Evolutionary conservation across 1,140 invertebrate genomes (phyloP).

Genomic region (Scaptomyza graminum): DNA sequence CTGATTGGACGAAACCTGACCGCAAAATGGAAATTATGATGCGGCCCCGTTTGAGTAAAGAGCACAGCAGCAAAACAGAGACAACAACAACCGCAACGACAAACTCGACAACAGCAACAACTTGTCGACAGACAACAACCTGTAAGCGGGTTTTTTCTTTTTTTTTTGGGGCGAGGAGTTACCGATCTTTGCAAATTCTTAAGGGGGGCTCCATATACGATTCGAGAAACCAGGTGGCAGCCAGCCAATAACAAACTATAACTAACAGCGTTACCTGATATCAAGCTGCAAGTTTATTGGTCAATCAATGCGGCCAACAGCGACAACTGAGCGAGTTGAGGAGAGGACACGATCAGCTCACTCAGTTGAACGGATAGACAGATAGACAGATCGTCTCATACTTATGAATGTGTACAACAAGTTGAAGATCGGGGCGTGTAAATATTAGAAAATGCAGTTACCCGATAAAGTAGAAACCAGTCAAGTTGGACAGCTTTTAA

Average conservation of each 20-base stretch:
- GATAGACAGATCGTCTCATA: conserved; percentile 41
- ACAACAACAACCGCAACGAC: conserved; percentile 23
- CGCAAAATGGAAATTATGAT: conserved; percentile 82
- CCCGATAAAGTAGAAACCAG: conserved; percentile 1
- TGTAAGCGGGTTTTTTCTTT: conserved; percentile 74
- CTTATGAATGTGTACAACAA: conserved; percentile 56
- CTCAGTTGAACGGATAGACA: not conserved
- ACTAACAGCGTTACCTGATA: conserved; percentile 78
- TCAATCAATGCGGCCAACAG: conserved; percentile 55
- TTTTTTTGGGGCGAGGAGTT: conserved; percentile 58
- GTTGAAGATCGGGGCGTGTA: conserved; percentile 32
- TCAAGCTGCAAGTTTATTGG: conserved; percentile 82
- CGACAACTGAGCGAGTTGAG: conserved; percentile 45
- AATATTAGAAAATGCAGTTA: conserved; percentile 35
- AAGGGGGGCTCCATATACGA: conserved; percentile 18
- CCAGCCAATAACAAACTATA: conserved; percentile 79
- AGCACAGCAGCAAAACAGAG: conserved; percentile 63
- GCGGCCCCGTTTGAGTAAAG: conserved; percentile 78
- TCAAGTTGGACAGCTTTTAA: not conserved
- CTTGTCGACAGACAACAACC: conserved; percentile 49
- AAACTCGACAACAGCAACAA: conserved; percentile 27
- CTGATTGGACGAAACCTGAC: conserved; percentile 80
- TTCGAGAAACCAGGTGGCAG: conserved; percentile 11
- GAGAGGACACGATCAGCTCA: conserved; percentile 28
- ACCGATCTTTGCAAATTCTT: conserved; percentile 48